A percentile compares a stretch with the other conserved stretches of the same genome.
Conservation (phyloP, 2,888 invertebrate genomes). For the Antitype chi region DNA sequence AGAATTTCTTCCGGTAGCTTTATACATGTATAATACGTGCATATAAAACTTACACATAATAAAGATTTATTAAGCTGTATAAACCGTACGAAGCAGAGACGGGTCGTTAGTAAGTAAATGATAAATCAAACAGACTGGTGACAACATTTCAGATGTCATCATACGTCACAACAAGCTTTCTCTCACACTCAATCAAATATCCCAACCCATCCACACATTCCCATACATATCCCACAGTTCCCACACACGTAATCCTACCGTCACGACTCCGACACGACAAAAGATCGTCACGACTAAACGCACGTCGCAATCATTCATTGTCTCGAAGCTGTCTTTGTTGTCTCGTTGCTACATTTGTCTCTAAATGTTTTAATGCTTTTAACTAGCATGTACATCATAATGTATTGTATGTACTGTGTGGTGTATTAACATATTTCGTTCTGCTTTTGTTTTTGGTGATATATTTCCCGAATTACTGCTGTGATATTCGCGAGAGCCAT, state of each 20-base stretch:
- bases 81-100: too few relatives aligned
- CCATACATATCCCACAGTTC: background rate
- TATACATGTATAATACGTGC: too few relatives aligned
- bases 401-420: conserved; percentile 39
- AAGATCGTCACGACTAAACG: conserved; percentile 68
- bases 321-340: conserved; percentile 75
- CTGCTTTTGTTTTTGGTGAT: conserved; percentile 51
- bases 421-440: conserved; percentile 47
- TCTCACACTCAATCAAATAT: conserved; percentile 3
- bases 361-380: conserved; percentile 68
- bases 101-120: background rate
- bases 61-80: too few relatives aligned
- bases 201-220: background rate
- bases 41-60: too few relatives aligned
- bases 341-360: conserved; percentile 74
- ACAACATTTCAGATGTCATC: background rate
- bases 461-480: conserved; percentile 44
- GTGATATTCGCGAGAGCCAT: conserved; percentile 31
- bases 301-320: conserved; percentile 70
- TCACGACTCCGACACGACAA: conserved; percentile 52
- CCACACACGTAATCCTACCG: conserved; percentile 4
- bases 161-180: background rate
- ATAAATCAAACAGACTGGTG: background rate
- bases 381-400: conserved; percentile 64
- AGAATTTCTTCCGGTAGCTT: too few relatives aligned